Evolutionary conservation across 2,113 vertebrate genomes (phyloP).

Genomic region (Ptychochromis oligacanthus): DNA sequence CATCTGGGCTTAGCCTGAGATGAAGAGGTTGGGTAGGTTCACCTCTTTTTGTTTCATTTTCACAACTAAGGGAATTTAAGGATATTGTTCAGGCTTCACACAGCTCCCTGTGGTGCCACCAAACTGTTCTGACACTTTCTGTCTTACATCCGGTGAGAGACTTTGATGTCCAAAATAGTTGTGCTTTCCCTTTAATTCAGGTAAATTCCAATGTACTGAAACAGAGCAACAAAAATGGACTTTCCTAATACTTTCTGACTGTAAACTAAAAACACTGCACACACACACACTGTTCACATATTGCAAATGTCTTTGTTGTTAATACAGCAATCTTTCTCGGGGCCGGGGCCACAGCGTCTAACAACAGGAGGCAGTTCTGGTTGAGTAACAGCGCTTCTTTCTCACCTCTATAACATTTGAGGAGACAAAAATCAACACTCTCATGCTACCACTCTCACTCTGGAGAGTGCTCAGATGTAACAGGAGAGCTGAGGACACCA

Average conservation of each 20-base stretch:
- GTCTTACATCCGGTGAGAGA: neutral
- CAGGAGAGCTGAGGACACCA: neutral
- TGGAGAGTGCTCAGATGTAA: neutral
- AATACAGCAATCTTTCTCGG: neutral
- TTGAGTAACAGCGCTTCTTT: conserved; percentile 10
- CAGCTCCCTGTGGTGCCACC: neutral
- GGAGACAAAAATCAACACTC: neutral
- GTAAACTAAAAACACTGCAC: neutral
- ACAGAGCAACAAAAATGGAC: neutral
- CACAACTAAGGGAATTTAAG: fast-evolving
- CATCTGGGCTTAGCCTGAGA: neutral
- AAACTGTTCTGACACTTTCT: fast-evolving
- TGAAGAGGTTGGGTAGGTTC: neutral
- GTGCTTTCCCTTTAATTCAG: neutral
- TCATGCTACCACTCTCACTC: neutral
- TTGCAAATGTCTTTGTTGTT: neutral
- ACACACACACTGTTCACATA: neutral
- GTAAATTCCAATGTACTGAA: neutral
- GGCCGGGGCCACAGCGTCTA: neutral
- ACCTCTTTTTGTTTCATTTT: neutral
- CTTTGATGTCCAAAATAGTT: neutral
- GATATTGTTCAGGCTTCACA: neutral
- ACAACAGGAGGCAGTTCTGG: conserved; percentile 11
- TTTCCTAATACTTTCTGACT: neutral
- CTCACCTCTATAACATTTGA: conserved; percentile 22